Evolutionary conservation across 2,113 vertebrate species (phyloP).

Genomic region (Protobothrops flavoviridis): DNA sequence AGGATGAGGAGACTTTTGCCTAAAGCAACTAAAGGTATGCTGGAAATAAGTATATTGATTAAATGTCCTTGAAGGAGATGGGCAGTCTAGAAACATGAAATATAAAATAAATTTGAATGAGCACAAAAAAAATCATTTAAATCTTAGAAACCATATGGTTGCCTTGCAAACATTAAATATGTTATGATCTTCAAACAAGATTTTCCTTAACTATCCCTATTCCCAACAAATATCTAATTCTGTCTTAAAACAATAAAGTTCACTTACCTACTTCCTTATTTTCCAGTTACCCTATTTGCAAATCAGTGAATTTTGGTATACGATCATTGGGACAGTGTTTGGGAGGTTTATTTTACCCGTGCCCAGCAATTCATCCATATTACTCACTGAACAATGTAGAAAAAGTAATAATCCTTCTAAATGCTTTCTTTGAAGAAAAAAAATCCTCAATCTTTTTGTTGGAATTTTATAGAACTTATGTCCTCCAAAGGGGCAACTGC

Average conservation of each 20-base stretch:
- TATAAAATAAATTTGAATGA: not conserved
- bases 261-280: not conserved
- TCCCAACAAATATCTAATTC: too few species aligned
- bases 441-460: not conserved
- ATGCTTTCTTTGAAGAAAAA: not conserved
- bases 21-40: not conserved
- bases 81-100: too few species aligned
- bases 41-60: not conserved
- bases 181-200: too few species aligned
- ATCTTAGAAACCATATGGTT: not conserved
- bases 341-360: not conserved
- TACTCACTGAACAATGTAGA: not conserved
- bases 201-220: too few species aligned
- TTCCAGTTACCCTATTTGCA: not conserved
- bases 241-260: not conserved
- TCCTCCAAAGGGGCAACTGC: not conserved
- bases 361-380: not conserved
- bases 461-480: not conserved
- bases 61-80: not conserved
- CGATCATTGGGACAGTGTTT: not conserved
- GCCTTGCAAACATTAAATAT: not conserved
- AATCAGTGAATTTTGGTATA: not conserved
- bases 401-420: not conserved
- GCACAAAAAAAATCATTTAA: not conserved
- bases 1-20: not conserved